Evolutionary conservation across 2,888 invertebrate genomes (phyloP).

Genomic region (Melinaea marsaeus): DNA sequence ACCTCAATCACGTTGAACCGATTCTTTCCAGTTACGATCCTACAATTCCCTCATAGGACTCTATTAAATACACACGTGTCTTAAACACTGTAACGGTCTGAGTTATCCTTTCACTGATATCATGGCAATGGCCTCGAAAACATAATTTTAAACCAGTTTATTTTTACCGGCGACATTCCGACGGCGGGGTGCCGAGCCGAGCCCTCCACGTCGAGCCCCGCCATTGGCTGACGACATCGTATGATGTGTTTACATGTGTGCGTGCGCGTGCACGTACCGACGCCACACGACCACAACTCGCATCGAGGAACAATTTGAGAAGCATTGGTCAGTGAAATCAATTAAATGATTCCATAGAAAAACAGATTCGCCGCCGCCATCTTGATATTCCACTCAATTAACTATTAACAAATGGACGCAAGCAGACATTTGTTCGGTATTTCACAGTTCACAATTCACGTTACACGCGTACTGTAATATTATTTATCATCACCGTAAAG

Average conservation of each 20-base stretch:
- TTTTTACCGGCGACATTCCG: conserved; percentile 74
- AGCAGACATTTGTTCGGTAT: conserved; percentile 2
- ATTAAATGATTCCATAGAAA: conserved; percentile 65
- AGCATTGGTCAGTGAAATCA: conserved; percentile 47
- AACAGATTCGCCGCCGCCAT: conserved; percentile 56
- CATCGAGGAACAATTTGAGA: conserved; percentile 66
- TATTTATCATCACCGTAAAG: too few species aligned
- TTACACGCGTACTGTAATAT: too few species aligned
- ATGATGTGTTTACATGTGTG: conserved; percentile 67
- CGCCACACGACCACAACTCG: conserved; percentile 55
- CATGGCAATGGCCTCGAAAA: conserved; percentile 62
- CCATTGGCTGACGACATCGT: conserved; percentile 69
- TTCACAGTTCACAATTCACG: not conserved
- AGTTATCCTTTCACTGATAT: conserved; percentile 34
- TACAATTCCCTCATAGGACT: too few species aligned
- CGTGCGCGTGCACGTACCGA: conserved; percentile 41
- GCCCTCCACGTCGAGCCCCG: conserved; percentile 62
- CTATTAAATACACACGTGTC: too few species aligned
- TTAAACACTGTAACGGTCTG: conserved; percentile 8
- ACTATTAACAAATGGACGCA: conserved; percentile 30
- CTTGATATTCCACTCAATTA: conserved; percentile 43
- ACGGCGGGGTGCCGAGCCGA: conserved; percentile 73
- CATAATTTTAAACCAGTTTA: conserved; percentile 67
- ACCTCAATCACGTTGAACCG: too few species aligned
- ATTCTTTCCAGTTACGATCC: too few species aligned